A percentile compares a stretch with the other conserved stretches of the same genome.
These are phyloP conservation scores for Phocides pigmalion DNA, from an alignment of 1,140 invertebrate species.

Conservation along the genomic window DNA sequence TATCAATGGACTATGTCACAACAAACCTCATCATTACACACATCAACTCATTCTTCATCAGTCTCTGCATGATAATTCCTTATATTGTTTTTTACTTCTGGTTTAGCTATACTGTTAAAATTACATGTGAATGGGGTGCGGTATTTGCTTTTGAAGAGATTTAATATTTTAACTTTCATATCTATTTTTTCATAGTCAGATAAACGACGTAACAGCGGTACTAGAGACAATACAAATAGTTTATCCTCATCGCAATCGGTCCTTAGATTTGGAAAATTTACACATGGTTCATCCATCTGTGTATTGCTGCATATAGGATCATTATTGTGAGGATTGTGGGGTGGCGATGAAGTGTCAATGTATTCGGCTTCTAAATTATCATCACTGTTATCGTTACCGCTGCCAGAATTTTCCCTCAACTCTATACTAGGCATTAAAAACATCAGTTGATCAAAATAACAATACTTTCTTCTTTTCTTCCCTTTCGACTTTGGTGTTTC, in stretches of 20 bases:
- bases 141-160: not conserved
- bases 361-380: not conserved
- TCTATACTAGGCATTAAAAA: not conserved
- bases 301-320: not conserved
- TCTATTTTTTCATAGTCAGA: not conserved
- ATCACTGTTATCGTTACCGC: not conserved
- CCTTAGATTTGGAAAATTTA: not conserved
- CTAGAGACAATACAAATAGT: not conserved
- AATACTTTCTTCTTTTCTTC: not conserved
- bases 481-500: not conserved
- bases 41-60: not conserved
- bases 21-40: too few species aligned
- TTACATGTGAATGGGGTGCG: not conserved
- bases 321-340: not conserved
- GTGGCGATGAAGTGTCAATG: not conserved
- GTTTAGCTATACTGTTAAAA: not conserved
- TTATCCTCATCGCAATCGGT: not conserved
- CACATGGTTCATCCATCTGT: not conserved
- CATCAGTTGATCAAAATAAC: not conserved
- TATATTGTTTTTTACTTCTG: not conserved
- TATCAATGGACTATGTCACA: too few species aligned
- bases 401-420: not conserved
- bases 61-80: not conserved
- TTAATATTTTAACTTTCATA: not conserved
- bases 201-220: not conserved